These are phyloP conservation scores for Chironomus riparius DNA, from an alignment of 2,888 invertebrate species.

Conservation along the genomic window DNA sequence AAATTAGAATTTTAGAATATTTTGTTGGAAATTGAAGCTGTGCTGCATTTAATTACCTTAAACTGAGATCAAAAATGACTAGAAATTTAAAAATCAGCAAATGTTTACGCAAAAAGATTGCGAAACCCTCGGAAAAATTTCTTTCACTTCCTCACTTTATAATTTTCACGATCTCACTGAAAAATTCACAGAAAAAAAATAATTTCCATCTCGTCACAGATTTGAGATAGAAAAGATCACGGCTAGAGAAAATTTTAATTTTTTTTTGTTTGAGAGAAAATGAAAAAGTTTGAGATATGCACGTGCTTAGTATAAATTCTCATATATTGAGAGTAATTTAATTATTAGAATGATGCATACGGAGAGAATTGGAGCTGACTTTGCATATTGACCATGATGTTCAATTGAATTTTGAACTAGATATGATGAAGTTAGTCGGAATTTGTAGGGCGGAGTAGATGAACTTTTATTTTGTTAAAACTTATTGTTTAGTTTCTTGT, in stretches of 20 bases:
- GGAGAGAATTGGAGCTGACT: no score
- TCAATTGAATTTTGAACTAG: no score
- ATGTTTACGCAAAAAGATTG: neutral
- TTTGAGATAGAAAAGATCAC: no score
- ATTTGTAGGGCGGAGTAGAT: no score
- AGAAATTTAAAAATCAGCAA: neutral
- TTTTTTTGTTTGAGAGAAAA: neutral
- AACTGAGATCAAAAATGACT: neutral
- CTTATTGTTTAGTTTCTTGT: no score
- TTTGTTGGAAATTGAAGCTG: neutral
- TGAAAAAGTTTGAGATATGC: neutral
- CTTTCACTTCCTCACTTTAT: neutral
- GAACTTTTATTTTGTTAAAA: no score
- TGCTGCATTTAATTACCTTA: neutral
- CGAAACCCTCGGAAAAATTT: neutral
- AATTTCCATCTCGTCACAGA: neutral
- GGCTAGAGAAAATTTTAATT: neutral
- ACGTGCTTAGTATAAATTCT: no score
- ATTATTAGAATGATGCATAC: no score
- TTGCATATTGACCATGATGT: no score
- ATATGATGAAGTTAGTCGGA: no score
- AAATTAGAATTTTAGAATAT: neutral
- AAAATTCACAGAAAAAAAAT: neutral
- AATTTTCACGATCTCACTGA: slow-evolving; percentile 7
- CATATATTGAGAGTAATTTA: no score